Evolutionary conservation across 2,797 vertebrate species (phyloP).

Genomic region (Protonibea diacanthus): DNA sequence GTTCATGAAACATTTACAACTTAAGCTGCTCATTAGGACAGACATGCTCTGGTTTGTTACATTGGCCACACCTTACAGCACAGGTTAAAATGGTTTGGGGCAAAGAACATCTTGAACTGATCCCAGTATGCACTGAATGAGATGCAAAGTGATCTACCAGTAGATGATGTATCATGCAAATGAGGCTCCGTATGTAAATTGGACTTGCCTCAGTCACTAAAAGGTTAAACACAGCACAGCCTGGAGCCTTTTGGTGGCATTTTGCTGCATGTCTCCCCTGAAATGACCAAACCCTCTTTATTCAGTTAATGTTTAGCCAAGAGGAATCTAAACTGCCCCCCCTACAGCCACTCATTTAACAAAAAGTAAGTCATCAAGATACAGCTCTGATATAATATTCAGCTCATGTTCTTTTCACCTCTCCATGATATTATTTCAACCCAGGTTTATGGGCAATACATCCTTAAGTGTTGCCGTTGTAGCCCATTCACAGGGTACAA

Average conservation of each 20-base stretch:
- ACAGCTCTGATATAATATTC: neutral
- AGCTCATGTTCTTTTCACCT: neutral
- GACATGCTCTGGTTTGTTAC: slow-evolving; percentile 14
- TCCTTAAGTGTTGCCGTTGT: neutral
- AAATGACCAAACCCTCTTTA: slow-evolving; percentile 29
- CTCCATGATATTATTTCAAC: neutral
- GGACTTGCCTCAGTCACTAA: slow-evolving; percentile 4
- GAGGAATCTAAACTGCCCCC: neutral
- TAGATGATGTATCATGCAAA: slow-evolving; percentile 51
- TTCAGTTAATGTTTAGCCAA: slow-evolving; percentile 47
- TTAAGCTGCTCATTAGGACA: neutral
- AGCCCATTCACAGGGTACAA: neutral
- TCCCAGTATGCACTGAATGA: neutral
- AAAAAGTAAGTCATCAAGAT: slow-evolving; percentile 1
- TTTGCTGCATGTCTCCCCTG: slow-evolving; percentile 4
- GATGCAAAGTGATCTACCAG: neutral
- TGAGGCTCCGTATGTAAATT: slow-evolving; percentile 53
- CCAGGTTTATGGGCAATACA: neutral
- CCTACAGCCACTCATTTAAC: neutral
- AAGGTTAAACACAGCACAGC: neutral
- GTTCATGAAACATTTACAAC: neutral
- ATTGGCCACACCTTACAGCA: neutral
- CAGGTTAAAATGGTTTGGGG: neutral
- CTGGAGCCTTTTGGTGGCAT: neutral
- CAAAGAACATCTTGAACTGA: neutral